Percentiles rank a stretch among this genome's conserved stretches.
These are phyloP conservation scores for Temnothorax rugatulus DNA, from an alignment of 2,888 invertebrate genomes.

Conservation along the genomic window DNA sequence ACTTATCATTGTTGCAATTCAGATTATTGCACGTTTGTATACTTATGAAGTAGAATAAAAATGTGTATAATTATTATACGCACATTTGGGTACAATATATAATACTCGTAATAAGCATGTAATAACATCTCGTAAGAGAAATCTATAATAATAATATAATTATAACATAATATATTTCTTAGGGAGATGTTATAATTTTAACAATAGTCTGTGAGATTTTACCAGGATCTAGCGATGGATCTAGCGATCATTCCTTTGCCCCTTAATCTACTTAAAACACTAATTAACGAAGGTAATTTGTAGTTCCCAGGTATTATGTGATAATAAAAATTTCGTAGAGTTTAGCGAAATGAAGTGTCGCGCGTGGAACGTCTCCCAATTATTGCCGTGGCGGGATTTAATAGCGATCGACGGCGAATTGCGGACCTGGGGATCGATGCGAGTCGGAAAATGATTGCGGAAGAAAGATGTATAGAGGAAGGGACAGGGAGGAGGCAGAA, in stretches of 20 bases:
- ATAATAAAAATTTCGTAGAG: neutral
- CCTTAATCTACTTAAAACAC: neutral
- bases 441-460: conserved; percentile 19
- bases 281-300: conserved; percentile 9
- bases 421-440: conserved; percentile 43
- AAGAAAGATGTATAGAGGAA: neutral
- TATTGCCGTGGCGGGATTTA: conserved; percentile 9
- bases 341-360: neutral
- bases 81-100: neutral
- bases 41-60: conserved; percentile 3
- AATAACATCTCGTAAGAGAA: neutral
- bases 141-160: neutral
- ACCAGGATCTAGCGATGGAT: neutral
- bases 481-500: neutral
- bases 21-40: neutral
- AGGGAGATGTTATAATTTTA: neutral
- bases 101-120: neutral
- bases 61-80: neutral
- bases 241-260: neutral
- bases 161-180: neutral
- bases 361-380: neutral
- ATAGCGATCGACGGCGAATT: conserved; percentile 5
- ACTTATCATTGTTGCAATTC: neutral
- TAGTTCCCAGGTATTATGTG: neutral
- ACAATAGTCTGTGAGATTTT: neutral